Conservation (phyloP, 1,140 invertebrate genomes). For the Apis mellifera region DNA sequence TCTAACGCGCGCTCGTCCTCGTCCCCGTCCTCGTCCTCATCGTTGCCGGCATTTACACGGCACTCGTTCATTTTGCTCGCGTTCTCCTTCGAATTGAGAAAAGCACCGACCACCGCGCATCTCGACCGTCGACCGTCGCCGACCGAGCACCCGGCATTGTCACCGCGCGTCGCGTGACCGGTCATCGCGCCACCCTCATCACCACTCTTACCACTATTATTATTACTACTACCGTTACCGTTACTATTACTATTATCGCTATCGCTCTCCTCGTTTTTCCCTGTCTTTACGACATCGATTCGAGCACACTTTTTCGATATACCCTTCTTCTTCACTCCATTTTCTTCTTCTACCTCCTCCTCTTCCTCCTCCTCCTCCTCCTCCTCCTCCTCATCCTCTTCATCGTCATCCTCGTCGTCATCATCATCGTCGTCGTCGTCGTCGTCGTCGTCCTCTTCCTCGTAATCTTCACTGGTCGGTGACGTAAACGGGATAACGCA, state of each 20-base stretch:
- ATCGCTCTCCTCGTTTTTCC: slow-evolving; percentile 17
- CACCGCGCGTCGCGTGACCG: slow-evolving; percentile 48
- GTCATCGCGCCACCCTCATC: slow-evolving; percentile 49
- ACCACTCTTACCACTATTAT: slow-evolving; percentile 30
- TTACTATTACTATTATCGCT: slow-evolving; percentile 14
- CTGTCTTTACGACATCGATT: slow-evolving; percentile 19
- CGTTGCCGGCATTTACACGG: too few relatives aligned
- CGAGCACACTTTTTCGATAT: slow-evolving; percentile 40
- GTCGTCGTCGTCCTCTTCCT: slow-evolving; percentile 43
- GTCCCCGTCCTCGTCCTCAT: not conserved
- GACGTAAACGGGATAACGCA: slow-evolving; percentile 39
- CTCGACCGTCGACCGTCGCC: slow-evolving; percentile 45
- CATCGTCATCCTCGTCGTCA: slow-evolving; percentile 40
- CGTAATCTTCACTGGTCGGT: slow-evolving; percentile 23
- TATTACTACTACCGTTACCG: slow-evolving; percentile 25
- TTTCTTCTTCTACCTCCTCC: slow-evolving; percentile 50
- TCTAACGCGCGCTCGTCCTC: slow-evolving; percentile 13
- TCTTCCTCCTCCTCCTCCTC: slow-evolving; percentile 41
- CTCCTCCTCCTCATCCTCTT: too few relatives aligned
- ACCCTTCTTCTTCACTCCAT: slow-evolving; percentile 17
- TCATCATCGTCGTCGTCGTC: slow-evolving; percentile 27
- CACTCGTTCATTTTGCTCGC: not conserved
- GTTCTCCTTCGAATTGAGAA: not conserved
- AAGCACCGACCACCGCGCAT: slow-evolving; percentile 22
- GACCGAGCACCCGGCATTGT: slow-evolving; percentile 34